Conservation (phyloP, 2,113 vertebrate species). For the Sylvilagus bachmani region DNA sequence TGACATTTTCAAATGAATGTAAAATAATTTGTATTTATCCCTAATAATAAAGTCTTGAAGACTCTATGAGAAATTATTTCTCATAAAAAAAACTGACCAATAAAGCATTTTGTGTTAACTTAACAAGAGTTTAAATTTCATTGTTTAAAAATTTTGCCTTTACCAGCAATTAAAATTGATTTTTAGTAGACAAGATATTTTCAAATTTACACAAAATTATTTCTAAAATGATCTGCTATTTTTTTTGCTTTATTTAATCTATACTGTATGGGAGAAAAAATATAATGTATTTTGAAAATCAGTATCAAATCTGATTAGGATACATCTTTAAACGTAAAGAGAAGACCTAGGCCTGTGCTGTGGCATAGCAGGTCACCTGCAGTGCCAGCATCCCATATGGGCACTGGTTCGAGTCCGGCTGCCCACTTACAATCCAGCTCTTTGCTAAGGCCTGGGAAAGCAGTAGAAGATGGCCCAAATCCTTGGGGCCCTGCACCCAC, state of each 20-base stretch:
- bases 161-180: conserved; percentile 60
- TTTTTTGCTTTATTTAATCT: conserved; percentile 53
- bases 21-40: conserved; percentile 54
- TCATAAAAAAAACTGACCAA: conserved; percentile 23
- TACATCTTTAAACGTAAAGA: neutral
- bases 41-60: conserved; percentile 46
- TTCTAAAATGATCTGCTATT: conserved; percentile 32
- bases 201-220: conserved; percentile 40
- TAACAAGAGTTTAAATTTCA: conserved; percentile 31
- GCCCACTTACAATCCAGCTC: too few relatives aligned
- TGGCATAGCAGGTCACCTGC: too few relatives aligned
- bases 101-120: conserved; percentile 41
- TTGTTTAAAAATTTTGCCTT: conserved; percentile 45
- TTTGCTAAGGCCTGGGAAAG: too few relatives aligned
- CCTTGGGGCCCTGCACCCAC: too few relatives aligned
- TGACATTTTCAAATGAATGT: conserved; percentile 51
- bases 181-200: conserved; percentile 49
- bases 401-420: too few relatives aligned
- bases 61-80: conserved; percentile 28
- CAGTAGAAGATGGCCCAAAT: too few relatives aligned
- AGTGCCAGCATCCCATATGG: too few relatives aligned
- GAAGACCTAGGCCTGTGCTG: too few relatives aligned
- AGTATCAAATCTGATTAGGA: neutral
- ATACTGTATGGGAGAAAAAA: neutral
- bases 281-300: neutral